Conservation (phyloP, 2,888 invertebrate species). For the Acanthoscelides obtectus region DNA sequence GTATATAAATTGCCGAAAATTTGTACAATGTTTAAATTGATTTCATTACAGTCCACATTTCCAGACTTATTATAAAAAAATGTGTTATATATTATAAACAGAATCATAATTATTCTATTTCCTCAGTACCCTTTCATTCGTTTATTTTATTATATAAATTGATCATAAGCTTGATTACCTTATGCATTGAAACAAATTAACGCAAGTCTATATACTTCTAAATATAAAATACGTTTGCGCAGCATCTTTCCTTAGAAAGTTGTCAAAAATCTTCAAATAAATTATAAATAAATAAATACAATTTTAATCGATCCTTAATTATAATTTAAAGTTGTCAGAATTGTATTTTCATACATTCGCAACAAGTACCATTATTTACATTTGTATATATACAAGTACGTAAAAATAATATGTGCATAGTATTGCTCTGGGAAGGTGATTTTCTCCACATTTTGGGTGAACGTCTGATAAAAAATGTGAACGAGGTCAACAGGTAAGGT, state of each 20-base stretch:
- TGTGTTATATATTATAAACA: too few species aligned
- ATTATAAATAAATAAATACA: not conserved
- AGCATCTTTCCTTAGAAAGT: not conserved
- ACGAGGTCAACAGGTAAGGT: too few species aligned
- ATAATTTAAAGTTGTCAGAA: not conserved
- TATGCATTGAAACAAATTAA: too few species aligned
- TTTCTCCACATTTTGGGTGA: not conserved
- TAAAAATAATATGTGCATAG: not conserved
- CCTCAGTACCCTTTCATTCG: too few species aligned
- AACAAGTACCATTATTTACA: not conserved
- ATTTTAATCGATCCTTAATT: not conserved
- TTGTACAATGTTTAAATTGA: too few species aligned
- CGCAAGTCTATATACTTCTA: not conserved
- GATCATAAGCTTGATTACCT: too few species aligned
- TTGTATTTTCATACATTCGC: not conserved
- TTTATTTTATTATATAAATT: too few species aligned
- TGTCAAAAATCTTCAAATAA: not conserved
- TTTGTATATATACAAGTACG: not conserved
- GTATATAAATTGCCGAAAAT: not conserved
- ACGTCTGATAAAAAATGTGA: not conserved
- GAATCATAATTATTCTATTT: too few species aligned
- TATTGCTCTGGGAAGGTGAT: not conserved
- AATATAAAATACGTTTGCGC: not conserved
- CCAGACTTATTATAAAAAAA: too few species aligned
- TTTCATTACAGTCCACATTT: too few species aligned